A percentile compares a stretch with the other conserved stretches of the same genome.
phyloP scores from a whole-genome alignment of 2,888 invertebrate species.

The Hydroisotoma schaefferi region DNA sequence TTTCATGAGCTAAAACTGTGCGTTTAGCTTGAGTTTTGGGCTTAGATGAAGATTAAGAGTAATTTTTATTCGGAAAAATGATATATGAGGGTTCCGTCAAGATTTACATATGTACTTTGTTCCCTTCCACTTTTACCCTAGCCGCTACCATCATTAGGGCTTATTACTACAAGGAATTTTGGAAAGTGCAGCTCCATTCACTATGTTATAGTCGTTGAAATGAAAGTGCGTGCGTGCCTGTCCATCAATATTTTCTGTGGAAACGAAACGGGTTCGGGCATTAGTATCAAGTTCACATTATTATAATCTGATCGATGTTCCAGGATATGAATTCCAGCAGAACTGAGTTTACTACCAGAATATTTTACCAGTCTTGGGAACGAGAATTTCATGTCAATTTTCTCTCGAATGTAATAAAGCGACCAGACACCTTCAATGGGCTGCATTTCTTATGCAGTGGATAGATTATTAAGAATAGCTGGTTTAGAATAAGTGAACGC shows the following conservation, averaged over 20 bases:
- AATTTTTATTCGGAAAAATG: no score
- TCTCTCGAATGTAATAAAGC: no score
- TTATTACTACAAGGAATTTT: not conserved
- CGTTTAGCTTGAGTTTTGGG: no score
- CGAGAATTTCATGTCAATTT: no score
- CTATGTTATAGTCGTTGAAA: no score
- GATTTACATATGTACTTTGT: not conserved
- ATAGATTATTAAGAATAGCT: not conserved
- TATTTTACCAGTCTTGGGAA: no score
- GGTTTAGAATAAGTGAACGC: not conserved
- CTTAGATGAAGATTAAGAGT: no score
- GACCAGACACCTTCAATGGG: no score
- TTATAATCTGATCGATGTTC: not conserved
- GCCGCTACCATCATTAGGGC: not conserved
- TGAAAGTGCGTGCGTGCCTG: not conserved
- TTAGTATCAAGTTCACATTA: not conserved
- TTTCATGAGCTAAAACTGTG: no score
- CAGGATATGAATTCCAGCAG: no score
- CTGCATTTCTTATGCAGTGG: not conserved
- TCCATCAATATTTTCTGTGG: not conserved
- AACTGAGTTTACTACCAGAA: no score
- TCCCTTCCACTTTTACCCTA: not conserved
- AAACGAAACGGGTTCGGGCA: conserved; percentile 2
- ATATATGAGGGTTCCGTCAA: no score
- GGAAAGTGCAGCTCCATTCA: not conserved